Conservation (phyloP, 2,113 vertebrate genomes). For the Hippocampus guttulatus region DNA sequence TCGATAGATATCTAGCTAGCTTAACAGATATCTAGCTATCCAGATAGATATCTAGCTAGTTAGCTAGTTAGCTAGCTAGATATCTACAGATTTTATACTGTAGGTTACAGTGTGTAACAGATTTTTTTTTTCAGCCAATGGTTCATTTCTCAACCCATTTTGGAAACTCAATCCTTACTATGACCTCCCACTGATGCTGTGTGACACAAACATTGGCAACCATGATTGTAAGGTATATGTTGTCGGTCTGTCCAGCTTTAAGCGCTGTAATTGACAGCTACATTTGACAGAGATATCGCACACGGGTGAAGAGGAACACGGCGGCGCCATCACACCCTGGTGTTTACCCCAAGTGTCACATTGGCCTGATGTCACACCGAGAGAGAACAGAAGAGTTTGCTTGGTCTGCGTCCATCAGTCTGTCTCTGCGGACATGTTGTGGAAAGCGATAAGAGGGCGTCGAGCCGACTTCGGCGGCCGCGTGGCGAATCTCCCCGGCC, state of each 20-base stretch:
- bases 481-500: slow-evolving; percentile 67
- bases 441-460: slow-evolving; percentile 52
- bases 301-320: slow-evolving; percentile 7
- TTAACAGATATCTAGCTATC: no score
- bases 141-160: neutral
- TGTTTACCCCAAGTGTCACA: slow-evolving; percentile 57
- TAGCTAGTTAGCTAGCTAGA: no score
- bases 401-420: slow-evolving; percentile 8
- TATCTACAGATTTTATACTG: no score
- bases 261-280: slow-evolving; percentile 50
- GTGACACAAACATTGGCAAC: slow-evolving; percentile 55
- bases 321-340: slow-evolving; percentile 36
- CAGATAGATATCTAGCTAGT: no score
- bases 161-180: slow-evolving; percentile 33
- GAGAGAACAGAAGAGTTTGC: slow-evolving; percentile 41
- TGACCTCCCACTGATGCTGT: slow-evolving; percentile 53
- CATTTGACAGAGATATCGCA: slow-evolving; percentile 51
- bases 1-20: no score
- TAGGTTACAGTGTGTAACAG: no score
- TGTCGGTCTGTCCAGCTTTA: slow-evolving; percentile 43
- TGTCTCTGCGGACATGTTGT: slow-evolving; percentile 53
- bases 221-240: slow-evolving; percentile 65
- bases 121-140: neutral
- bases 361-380: slow-evolving; percentile 50
- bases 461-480: slow-evolving; percentile 37